phyloP scores from a whole-genome alignment of 2,113 vertebrate species.

The Picathartes gymnocephalus region DNA sequence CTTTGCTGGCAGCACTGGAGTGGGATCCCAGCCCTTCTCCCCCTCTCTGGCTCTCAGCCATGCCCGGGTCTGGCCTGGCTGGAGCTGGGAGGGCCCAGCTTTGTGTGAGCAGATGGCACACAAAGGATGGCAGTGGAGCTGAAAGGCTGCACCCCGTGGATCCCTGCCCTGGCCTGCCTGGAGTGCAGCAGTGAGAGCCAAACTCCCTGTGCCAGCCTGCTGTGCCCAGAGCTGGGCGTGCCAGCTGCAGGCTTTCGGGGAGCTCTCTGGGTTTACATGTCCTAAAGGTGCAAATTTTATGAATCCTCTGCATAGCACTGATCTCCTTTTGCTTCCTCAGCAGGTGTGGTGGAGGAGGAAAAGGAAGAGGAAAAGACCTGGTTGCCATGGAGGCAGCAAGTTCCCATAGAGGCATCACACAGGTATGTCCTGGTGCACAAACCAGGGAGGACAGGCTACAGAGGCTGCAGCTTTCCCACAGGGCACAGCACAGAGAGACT shows the following conservation, averaged over 20 bases:
- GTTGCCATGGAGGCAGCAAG: not conserved
- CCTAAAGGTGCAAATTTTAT: not conserved
- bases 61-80: not conserved
- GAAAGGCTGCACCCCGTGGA: not conserved
- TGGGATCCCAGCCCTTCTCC: not conserved
- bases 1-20: not conserved
- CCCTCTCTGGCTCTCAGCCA: not conserved
- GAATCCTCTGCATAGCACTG: not conserved
- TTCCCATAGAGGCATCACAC: fast-evolving
- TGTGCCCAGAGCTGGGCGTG: not conserved
- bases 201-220: not conserved
- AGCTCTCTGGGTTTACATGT: not conserved
- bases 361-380: not conserved
- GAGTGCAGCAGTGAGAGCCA: not conserved
- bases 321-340: not conserved
- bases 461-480: not conserved
- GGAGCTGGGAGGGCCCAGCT: not conserved
- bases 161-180: not conserved
- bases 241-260: not conserved
- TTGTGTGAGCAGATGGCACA: not conserved
- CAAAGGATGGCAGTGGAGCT: slow-evolving; percentile 33
- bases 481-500: not conserved
- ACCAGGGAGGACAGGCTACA: not conserved
- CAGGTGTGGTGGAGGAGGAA: not conserved
- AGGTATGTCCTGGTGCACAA: not conserved